A percentile compares a stretch with the other conserved stretches of the same genome.
Evolutionary conservation across 2,113 vertebrate genomes (phyloP).

Genomic region (Cettia cetti): DNA sequence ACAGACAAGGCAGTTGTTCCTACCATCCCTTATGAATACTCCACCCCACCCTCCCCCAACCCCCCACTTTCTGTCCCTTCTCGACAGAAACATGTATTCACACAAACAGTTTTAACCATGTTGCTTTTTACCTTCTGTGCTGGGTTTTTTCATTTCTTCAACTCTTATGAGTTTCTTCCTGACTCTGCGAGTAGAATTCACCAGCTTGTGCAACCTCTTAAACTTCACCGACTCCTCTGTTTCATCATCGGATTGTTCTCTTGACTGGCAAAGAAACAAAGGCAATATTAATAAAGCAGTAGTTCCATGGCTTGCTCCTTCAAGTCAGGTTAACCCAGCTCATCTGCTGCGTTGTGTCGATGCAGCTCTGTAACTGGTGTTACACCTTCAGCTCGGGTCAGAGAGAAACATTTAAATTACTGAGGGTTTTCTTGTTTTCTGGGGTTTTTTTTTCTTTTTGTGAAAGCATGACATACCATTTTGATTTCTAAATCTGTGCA

Average conservation of each 20-base stretch:
- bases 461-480: conserved; percentile 64
- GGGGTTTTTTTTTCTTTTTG: not conserved
- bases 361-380: not conserved
- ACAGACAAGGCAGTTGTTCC: not conserved
- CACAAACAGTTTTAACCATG: not conserved
- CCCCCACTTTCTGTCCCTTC: not conserved
- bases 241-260: conserved; percentile 96
- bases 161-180: conserved; percentile 96
- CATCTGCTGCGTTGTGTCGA: not conserved
- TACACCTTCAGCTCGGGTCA: conserved; percentile 5
- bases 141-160: conserved; percentile 93
- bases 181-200: conserved; percentile 95
- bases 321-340: not conserved
- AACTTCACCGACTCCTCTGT: conserved; percentile 97
- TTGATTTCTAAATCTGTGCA: conserved; percentile 47
- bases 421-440: not conserved
- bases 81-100: not conserved
- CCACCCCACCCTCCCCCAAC: not conserved
- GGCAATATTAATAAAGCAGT: conserved; percentile 59
- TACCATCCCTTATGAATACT: not conserved
- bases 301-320: not conserved
- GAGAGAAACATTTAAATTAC: not conserved
- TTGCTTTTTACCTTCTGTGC: conserved; percentile 83
- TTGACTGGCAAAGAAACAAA: conserved; percentile 85
- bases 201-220: conserved; percentile 95